Conservation (phyloP, 2,113 vertebrate genomes). For the Crypturellus undulatus region DNA sequence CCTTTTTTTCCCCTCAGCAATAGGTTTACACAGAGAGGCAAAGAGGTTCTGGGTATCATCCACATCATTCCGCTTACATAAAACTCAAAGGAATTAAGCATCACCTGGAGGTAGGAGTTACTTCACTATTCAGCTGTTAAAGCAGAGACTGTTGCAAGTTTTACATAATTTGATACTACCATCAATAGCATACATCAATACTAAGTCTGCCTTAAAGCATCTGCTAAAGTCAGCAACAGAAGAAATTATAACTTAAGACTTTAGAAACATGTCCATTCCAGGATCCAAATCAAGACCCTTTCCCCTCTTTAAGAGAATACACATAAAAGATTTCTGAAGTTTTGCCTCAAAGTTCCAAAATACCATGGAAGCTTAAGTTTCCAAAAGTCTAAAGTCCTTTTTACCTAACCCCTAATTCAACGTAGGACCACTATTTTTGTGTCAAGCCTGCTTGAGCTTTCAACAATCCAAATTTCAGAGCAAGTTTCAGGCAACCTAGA, state of each 20-base stretch:
- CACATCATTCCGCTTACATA: neutral
- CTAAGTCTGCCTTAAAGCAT: neutral
- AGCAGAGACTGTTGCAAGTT: neutral
- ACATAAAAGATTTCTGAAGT: neutral
- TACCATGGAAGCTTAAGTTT: neutral
- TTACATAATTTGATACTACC: neutral
- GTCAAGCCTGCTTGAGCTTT: neutral
- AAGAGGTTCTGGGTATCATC: neutral
- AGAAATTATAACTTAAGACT: neutral
- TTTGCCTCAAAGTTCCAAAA: neutral
- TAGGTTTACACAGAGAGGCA: neutral
- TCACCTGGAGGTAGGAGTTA: neutral
- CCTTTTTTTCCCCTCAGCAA: neutral
- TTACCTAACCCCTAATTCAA: neutral
- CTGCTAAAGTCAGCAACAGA: neutral
- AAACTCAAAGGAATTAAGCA: neutral
- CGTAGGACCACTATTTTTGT: neutral
- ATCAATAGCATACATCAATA: neutral
- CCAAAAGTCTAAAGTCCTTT: neutral
- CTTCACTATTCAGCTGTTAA: neutral
- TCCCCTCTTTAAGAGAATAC: neutral
- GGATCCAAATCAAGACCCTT: neutral
- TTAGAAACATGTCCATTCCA: neutral
- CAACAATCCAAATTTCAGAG: neutral
- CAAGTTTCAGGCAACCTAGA: neutral